Evolutionary conservation across 2,797 vertebrate genomes (phyloP), one percentile per base, ranked within the genome.

Genomic region (Trachops cirrhosus): DNA sequence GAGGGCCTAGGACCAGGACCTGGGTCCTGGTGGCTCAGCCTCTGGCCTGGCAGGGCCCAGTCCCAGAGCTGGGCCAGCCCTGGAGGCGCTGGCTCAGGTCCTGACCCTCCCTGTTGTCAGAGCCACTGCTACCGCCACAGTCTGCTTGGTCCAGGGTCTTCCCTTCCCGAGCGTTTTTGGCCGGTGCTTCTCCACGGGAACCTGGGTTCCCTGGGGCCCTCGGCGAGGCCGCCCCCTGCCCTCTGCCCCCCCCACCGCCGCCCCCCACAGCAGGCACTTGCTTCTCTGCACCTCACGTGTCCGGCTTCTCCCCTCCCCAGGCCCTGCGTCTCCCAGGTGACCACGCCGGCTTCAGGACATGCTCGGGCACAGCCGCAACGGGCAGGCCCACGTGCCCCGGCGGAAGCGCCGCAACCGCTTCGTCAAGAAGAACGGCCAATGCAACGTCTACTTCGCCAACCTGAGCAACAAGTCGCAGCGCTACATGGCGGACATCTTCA

Each of bases 351-450:
- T 98, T 98, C 96, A 99, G 99, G 97, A 98, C 94, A 98, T 99
- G 95, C 99, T 99, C 2, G 99, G 99, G 91, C 98, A 99, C 96
- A 99, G 98, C 96, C 98, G 97, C 84, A 98, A 98, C 0, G 98
- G 98, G 95, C 98, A 98, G 97, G 98, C 98, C 85, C 98, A 98
- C 0, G 97, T 97, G 92, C 98, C 98, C 46, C 98, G 98, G 96
- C 98, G 98, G 97, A 99, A 99, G 94, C 98, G 99, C 64, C 98
- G 99, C 96, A 99, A 99, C 97, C 99, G 99, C 32, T 99, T 99
- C 6, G 99, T 99, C 39, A 99, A 99, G 98, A 99, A 99, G 98
- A 99, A 99, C 2, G 99, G 99, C 85, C 99, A 99, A 75, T 99
- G 99, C 97, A 99, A 99, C 0, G 99, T 99, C 22, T 98, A 99